Evolutionary conservation across 1,140 invertebrate species (phyloP).

Genomic region (Macrobrachium nipponense): DNA sequence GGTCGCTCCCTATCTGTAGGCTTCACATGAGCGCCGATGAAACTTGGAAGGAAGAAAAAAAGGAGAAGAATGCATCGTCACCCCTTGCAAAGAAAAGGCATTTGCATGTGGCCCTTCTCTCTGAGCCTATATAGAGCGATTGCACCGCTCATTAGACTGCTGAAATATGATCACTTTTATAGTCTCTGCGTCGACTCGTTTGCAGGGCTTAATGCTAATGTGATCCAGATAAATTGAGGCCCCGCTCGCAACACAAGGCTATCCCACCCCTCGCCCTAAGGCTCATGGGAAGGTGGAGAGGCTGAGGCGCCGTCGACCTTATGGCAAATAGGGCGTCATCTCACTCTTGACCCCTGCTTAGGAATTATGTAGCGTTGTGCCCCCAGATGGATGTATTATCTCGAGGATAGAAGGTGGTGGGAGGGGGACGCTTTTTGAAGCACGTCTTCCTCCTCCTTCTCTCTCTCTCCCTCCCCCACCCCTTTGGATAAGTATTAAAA

Average conservation of each 20-base stretch:
- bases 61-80: constrained; percentile 45
- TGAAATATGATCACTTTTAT: constrained; percentile 62
- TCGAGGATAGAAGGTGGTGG: constrained; percentile 21
- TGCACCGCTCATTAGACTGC: constrained; percentile 58
- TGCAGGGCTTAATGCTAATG: constrained; percentile 61
- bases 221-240: constrained; percentile 61
- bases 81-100: constrained; percentile 37
- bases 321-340: background rate
- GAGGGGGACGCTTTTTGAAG: no score
- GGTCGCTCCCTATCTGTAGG: no score
- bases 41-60: no score
- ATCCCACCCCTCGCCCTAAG: constrained; percentile 24
- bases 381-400: constrained; percentile 60
- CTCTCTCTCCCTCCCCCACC: no score
- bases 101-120: constrained; percentile 54
- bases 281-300: background rate
- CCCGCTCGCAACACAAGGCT: constrained; percentile 26
- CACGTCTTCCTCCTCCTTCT: no score
- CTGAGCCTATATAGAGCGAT: constrained; percentile 45
- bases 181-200: constrained; percentile 56
- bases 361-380: constrained; percentile 60
- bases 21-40: constrained; percentile 22
- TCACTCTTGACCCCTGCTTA: background rate
- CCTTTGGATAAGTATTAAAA: no score
- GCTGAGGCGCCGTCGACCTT: constrained; percentile 7